Evolutionary conservation across 2,797 vertebrate species (phyloP).

Genomic region (Moxostoma hubbsi): DNA sequence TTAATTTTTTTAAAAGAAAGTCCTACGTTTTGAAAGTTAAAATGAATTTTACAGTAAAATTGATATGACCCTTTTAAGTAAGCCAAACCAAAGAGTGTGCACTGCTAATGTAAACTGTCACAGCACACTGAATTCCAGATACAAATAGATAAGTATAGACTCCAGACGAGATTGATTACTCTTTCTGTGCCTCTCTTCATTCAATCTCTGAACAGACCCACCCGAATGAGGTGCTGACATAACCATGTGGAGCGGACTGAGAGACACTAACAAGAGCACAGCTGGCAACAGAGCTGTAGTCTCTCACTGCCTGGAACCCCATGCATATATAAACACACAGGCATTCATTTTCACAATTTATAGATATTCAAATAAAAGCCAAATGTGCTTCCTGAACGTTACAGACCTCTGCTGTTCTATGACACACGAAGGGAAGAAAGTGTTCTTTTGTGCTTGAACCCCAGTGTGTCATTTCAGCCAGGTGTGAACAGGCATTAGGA

Average conservation of each 20-base stretch:
- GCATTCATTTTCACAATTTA: conserved; percentile 75
- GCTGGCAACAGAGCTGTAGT: conserved; percentile 63
- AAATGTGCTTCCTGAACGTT: conserved; percentile 71
- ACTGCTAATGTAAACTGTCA: neutral
- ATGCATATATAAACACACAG: conserved; percentile 74
- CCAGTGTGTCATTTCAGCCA: conserved; percentile 58
- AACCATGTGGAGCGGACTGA: conserved; percentile 61
- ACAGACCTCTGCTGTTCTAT: conserved; percentile 64
- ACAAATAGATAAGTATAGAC: neutral
- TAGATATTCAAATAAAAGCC: conserved; percentile 76
- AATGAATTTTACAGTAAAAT: no score
- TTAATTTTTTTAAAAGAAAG: no score
- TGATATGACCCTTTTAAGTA: no score
- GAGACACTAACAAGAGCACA: conserved; percentile 69
- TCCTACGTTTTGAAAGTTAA: no score
- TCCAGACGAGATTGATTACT: conserved; percentile 17
- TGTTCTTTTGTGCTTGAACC: conserved; percentile 64
- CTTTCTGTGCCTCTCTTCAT: neutral
- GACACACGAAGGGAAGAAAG: conserved; percentile 67
- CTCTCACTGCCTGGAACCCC: conserved; percentile 57
- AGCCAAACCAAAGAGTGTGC: neutral
- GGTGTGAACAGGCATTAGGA: conserved; percentile 59
- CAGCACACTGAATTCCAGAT: neutral
- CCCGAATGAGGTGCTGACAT: conserved; percentile 49
- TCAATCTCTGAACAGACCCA: conserved; percentile 20